These are phyloP conservation scores for silkworm (Bombyx mori) DNA, from an alignment of 1,140 invertebrate species.

Conservation along the genomic window ASM3026992v2 NC_085116.1:17040501-17041000, in stretches of 20 bases:
- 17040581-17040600: conserved; percentile 96
- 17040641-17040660: conserved; percentile 95
- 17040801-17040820: too few relatives aligned
- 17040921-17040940: too few relatives aligned
- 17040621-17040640: conserved; percentile 93
- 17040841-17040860: too few relatives aligned
- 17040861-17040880: too few relatives aligned
- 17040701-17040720: conserved; percentile 96
- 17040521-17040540: conserved; percentile 83
- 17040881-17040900: too few relatives aligned
- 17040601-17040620: conserved; percentile 97
- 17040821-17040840: too few relatives aligned
- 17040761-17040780: background rate
- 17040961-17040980: too few relatives aligned
- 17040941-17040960: too few relatives aligned
- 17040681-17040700: conserved; percentile 98
- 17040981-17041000: too few relatives aligned
- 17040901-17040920: too few relatives aligned
- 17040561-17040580: conserved; percentile 95
- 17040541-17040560: conserved; percentile 93
- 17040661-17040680: conserved; percentile 96
- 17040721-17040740: conserved; percentile 98
- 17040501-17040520: conserved; percentile 89
- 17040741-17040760: conserved; percentile 81
- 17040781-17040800: background rate